A percentile compares a stretch with the other conserved stretches of the same genome.
Conservation (phyloP, 2,797 vertebrate species). For the Bryconaethiops microstoma region DNA sequence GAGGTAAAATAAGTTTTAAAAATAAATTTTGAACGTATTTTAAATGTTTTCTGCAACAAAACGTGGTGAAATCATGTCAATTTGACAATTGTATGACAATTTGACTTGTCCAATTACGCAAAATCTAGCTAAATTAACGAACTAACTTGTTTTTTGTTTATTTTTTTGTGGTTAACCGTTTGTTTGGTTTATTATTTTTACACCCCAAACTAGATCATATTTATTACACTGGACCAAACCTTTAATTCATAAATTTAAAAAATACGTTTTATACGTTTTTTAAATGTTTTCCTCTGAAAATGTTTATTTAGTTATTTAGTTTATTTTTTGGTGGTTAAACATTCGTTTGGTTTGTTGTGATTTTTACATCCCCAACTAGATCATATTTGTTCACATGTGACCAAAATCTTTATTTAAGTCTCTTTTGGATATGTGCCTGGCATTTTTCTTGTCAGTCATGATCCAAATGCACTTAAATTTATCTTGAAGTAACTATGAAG, state of each 20-base stretch:
- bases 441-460: background rate
- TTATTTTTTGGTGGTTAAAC: no score
- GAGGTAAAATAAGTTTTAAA: slow-evolving; percentile 41
- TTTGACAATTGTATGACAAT: fast-evolving
- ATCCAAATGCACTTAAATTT: background rate
- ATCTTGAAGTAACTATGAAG: no score
- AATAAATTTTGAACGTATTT: background rate
- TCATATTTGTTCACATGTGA: no score
- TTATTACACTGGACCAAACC: background rate
- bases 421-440: background rate
- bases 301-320: no score
- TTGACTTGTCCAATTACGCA: background rate
- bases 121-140: background rate
- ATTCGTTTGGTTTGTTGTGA: no score
- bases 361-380: no score
- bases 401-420: background rate
- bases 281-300: no score
- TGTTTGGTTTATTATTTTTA: background rate
- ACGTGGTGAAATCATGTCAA: no score
- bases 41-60: background rate
- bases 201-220: background rate
- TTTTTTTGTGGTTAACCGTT: background rate
- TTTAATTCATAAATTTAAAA: no score
- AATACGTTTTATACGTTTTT: no score
- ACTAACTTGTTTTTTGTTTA: background rate